Evolutionary conservation across 2,888 invertebrate species (phyloP).

Genomic region (Blera fallax): DNA sequence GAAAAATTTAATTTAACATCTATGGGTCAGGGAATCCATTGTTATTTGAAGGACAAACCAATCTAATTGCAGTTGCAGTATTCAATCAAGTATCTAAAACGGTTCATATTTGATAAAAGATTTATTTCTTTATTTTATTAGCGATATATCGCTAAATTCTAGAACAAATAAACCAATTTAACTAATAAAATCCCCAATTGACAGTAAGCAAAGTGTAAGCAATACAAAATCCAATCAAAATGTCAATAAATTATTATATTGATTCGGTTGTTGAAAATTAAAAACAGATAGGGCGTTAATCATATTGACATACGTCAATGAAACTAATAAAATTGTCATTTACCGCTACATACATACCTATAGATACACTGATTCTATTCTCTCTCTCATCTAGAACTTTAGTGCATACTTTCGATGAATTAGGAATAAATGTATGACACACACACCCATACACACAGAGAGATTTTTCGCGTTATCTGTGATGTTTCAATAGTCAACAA

Average conservation of each 20-base stretch:
- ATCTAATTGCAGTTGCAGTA: neutral
- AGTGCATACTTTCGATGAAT: neutral
- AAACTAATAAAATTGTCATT: constrained; percentile 37
- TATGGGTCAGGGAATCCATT: constrained; percentile 6
- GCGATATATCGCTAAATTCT: constrained; percentile 1
- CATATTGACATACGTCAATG: constrained; percentile 49
- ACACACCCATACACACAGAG: constrained; percentile 16
- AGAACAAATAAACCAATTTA: constrained; percentile 27
- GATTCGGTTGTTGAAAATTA: constrained; percentile 40
- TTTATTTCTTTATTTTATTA: constrained; percentile 14
- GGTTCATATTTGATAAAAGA: neutral
- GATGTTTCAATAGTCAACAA: constrained; percentile 22
- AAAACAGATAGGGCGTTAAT: constrained; percentile 51
- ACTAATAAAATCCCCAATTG: constrained; percentile 4
- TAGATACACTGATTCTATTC: neutral
- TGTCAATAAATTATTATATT: constrained; percentile 30
- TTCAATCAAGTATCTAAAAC: neutral
- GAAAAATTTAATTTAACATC: neutral
- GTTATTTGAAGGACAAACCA: constrained; percentile 15
- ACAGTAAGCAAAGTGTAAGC: neutral
- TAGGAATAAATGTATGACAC: neutral
- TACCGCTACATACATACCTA: neutral
- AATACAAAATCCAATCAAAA: constrained; percentile 20
- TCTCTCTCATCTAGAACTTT: neutral
- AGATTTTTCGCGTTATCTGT: constrained; percentile 8